Conservation (phyloP, 2,888 invertebrate genomes). For the Tetragonisca angustula region DNA sequence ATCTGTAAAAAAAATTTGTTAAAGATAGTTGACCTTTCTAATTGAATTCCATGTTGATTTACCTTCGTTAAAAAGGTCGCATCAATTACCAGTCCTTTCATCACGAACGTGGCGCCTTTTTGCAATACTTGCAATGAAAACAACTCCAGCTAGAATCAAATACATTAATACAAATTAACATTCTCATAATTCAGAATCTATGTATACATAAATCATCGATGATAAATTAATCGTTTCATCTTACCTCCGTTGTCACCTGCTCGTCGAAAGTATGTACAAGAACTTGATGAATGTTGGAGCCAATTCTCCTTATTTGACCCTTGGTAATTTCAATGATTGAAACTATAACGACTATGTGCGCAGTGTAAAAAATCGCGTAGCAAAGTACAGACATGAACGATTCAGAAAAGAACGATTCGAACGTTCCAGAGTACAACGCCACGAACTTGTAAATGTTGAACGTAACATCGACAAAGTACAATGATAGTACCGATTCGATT, state of each 20-base stretch:
- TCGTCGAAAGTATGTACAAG: slow-evolving; percentile 70
- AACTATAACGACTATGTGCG: slow-evolving; percentile 61
- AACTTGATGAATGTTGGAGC: slow-evolving; percentile 70
- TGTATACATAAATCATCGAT: background rate
- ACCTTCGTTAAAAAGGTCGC: slow-evolving; percentile 73
- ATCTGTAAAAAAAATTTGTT: slow-evolving; percentile 66
- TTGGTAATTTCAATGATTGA: slow-evolving; percentile 68
- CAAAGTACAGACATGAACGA: slow-evolving; percentile 54
- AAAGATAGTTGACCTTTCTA: rapidly evolving
- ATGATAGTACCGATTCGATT: slow-evolving; percentile 65
- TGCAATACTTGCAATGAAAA: slow-evolving; percentile 77
- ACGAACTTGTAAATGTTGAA: slow-evolving; percentile 64
- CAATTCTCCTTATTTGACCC: slow-evolving; percentile 63
- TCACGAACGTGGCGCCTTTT: slow-evolving; percentile 67
- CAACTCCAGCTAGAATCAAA: slow-evolving; percentile 67
- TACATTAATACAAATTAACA: too few relatives aligned
- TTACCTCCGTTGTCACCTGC: slow-evolving; percentile 73
- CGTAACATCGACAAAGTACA: slow-evolving; percentile 74
- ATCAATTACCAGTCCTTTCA: slow-evolving; percentile 71
- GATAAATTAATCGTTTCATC: too few relatives aligned
- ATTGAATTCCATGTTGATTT: background rate
- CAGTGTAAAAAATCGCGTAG: slow-evolving; percentile 59
- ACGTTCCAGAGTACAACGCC: rapidly evolving
- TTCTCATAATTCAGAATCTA: background rate
- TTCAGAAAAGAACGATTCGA: slow-evolving; percentile 5